Evolutionary conservation across 2,113 vertebrate species (phyloP), one percentile per base, ranked within the genome.

Genomic region (Uria aalge): DNA sequence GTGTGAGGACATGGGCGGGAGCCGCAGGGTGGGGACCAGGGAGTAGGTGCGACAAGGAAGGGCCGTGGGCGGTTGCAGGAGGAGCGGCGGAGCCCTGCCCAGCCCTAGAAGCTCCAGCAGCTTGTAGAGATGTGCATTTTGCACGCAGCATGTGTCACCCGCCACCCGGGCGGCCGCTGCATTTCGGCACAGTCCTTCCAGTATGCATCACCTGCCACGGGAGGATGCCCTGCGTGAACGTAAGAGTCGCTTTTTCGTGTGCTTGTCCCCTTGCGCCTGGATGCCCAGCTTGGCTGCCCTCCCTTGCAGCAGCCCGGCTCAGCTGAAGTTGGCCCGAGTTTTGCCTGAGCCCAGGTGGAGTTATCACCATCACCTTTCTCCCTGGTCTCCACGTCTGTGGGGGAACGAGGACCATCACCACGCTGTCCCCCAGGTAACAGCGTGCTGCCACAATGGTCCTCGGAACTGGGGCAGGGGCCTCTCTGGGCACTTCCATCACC

Each of bases 371-470:
- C 27, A 2, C 30, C 57, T 43, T 43, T 12, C 22, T 48, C 47
- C 47, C 32, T 43, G 72, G 14, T 73, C 57, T 53, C 45, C 18
- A 1, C 0, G 2, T 24, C 34, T 12, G 0, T 0, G 6, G 48
- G n/a, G 14, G 11, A 0, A 0, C 22, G 18, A 82, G 75, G 41
- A 40, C n/a, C 3, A 3, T 22, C 38, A 36, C 30, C 0, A 0
- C 1, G 2, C 73, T 62, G 72, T 34, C 63, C 34, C 30, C 63
- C 32, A 13, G 5, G 38, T 38, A 73, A 63, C 24, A 43, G 59
- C 2, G 1, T 1, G 1, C 41, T 67, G 57, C 66, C 66, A 19
- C 1, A 0, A 1, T 36, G 15, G 8, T 74, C 67, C 26, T 47
- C 12, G 2, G 16, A 27, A 1, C 3, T 0, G 19, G 30, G 15